These are phyloP conservation scores for Styela plicata DNA, from an alignment of 23 tunicate genomes.

Conservation along the genomic window DNA sequence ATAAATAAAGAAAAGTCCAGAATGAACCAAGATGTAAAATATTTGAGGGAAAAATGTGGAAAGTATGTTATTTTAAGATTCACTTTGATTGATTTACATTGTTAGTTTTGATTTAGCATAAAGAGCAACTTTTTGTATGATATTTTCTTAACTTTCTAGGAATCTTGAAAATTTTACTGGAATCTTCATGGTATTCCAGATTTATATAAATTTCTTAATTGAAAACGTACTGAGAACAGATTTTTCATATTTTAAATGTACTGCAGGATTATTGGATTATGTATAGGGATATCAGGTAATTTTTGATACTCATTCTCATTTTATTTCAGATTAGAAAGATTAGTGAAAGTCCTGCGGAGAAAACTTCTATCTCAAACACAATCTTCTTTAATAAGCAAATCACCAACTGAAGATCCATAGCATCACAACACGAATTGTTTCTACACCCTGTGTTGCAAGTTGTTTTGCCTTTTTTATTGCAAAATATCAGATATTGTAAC, in stretches of 20 bases:
- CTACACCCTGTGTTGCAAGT: too few relatives aligned
- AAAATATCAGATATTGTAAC: too few relatives aligned
- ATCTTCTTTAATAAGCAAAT: background rate
- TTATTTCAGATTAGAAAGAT: constrained; percentile 56
- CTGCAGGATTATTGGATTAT: too few relatives aligned
- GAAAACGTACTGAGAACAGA: too few relatives aligned
- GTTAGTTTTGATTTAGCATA: background rate
- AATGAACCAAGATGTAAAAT: background rate
- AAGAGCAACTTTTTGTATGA: background rate
- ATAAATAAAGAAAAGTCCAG: background rate
- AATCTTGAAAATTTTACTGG: background rate
- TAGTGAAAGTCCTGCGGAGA: constrained; percentile 55
- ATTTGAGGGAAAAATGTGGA: constrained; percentile 16
- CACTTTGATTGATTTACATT: background rate
- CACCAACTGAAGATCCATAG: background rate
- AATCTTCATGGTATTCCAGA: too few relatives aligned
- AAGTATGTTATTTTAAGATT: background rate
- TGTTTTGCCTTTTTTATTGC: too few relatives aligned
- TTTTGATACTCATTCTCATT: too few relatives aligned
- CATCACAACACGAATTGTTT: too few relatives aligned
- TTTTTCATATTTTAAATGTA: too few relatives aligned
- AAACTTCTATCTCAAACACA: constrained; percentile 34
- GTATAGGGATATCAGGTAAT: too few relatives aligned
- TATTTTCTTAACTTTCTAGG: background rate
- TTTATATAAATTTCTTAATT: too few relatives aligned